Percentiles rank a stretch among this genome's conserved stretches.
Evolutionary conservation across 2,888 invertebrate species (phyloP).

Genomic region (Tenthredo mesomela): DNA sequence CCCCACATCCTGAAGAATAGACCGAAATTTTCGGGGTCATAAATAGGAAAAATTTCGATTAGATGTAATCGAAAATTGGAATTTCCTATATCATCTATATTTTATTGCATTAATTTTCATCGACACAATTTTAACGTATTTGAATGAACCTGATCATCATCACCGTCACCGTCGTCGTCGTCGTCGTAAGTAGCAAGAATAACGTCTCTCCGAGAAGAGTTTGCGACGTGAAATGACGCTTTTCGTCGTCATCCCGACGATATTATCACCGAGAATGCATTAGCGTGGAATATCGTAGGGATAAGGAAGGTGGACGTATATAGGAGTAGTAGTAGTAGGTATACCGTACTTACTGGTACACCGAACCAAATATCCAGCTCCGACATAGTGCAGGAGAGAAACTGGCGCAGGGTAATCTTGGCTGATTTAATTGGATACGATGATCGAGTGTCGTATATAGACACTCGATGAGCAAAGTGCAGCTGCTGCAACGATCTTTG

Average conservation of each 20-base stretch:
- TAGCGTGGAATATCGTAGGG: conserved; percentile 17
- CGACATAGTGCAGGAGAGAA: conserved; percentile 14
- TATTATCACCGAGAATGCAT: conserved; percentile 20
- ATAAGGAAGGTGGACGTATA: too few species aligned
- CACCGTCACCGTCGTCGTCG: not conserved
- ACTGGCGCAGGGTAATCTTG: conserved; percentile 54
- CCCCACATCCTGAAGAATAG: too few species aligned
- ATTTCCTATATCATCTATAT: not conserved
- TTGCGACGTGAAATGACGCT: not conserved
- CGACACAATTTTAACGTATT: not conserved
- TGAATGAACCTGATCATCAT: not conserved
- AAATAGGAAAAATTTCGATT: not conserved
- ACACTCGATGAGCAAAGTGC: conserved; percentile 58
- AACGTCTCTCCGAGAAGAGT: not conserved
- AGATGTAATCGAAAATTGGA: not conserved
- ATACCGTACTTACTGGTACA: not conserved
- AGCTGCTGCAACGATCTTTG: conserved; percentile 49
- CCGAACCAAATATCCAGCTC: conserved; percentile 7
- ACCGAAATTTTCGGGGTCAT: not conserved
- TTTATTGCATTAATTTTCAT: not conserved
- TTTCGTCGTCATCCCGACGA: not conserved
- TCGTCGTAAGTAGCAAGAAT: not conserved
- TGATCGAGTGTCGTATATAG: conserved; percentile 58
- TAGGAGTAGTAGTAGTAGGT: not conserved
- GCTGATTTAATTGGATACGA: conserved; percentile 60